Base-by-base conservation (phyloP, 2,888 invertebrate genomes). In the Notocelia uddmanniana region DNA sequence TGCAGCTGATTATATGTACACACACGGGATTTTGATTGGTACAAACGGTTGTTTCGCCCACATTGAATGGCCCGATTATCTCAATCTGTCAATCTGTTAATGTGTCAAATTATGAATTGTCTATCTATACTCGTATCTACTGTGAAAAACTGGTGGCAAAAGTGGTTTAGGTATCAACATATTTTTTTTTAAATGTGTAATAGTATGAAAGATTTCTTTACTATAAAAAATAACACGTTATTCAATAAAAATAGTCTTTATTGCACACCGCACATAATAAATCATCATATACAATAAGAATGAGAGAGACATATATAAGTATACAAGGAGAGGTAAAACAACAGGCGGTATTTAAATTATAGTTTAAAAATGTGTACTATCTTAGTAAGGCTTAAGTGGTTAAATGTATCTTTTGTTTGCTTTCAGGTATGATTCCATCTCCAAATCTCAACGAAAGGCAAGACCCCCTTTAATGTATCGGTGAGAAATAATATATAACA, bases 1-100 rank as follows among this genome's bases (percentile, higher is more conserved):
- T 66, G 69, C 55, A 57, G 69, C 70, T 70, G 70, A 66, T 71
- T 66, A 57, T 71, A 52, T 26, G 11, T 45, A 59, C 9, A 55
- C 63, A 57, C 9, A 55, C 63, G 50, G 58, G 18, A 26, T 41
- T 58, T 19, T 52, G 52, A 63, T 63, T 34, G 34, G 63, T 63
- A 3, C 63, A 10, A n/a, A 19, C 59, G n/a, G n/a, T 31, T 50
- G 26, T 55, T 26, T 11, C 15, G n/a, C 3, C 9, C 26, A n/a
- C 18, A 18, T 57, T 57, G 6, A 18, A 57, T 18, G 15, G 18
- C 31, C 5, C 18, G 11, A 34, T 31, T 52, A 50, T 5, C 9
- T 11, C 8, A 11, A 5, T 2, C 6, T 52, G 21, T 0, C 11
- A 19, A 21, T 21, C 21, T 5, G 48, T 37, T 13, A 37, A 37